Evolutionary conservation across 2,888 invertebrate species (phyloP), one percentile per base, ranked within the genome.

Genomic region (Tetanocera ferruginea): DNA sequence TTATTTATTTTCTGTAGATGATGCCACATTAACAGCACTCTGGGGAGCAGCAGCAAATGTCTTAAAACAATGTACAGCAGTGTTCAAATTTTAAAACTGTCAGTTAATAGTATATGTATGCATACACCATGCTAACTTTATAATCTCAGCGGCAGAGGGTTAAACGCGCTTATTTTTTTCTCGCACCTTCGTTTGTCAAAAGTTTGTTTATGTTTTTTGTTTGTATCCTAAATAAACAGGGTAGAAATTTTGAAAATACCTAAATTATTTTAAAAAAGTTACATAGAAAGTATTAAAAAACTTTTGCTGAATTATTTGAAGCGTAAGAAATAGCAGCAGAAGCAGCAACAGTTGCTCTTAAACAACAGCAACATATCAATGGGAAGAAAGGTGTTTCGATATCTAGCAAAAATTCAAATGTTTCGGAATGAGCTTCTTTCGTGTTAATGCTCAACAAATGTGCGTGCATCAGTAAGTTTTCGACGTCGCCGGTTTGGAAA

Each of bases 371-470:
- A 60, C 25, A 60, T 60, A 25, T 28, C n/a, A 67, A 67, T 67
- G 49, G 43, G 43, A n/a, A 52, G 3, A 43, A 34, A 5, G 51
- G 52, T 28, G 28, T 28, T 52, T 37, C 28, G 62, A 62, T 43
- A 2, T 14, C 23, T 14, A 9, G 37, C 34, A 3, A 31, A n/a
- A 43, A 25, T 67, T n/a, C 43, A 14, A 70, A 31, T 23, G 17
- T 34, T 70, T 19, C 11, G 6, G 3, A 28, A 17, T 49, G 28
- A 31, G 14, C 14, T 57, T 52, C 51, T 57, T 37, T 23, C 67
- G 76, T 57, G 67, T 67, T 57, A 60, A 69, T 76, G 60, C 19
- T 43, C 43, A 57, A 55, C 55, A 75, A 69, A 57, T 76, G 51
- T 76, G 76, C 60, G 76, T 57, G 43, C 23, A 60, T 28, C 28